phyloP scores from a whole-genome alignment of 1,140 invertebrate species.

The Lineus longissimus region DNA sequence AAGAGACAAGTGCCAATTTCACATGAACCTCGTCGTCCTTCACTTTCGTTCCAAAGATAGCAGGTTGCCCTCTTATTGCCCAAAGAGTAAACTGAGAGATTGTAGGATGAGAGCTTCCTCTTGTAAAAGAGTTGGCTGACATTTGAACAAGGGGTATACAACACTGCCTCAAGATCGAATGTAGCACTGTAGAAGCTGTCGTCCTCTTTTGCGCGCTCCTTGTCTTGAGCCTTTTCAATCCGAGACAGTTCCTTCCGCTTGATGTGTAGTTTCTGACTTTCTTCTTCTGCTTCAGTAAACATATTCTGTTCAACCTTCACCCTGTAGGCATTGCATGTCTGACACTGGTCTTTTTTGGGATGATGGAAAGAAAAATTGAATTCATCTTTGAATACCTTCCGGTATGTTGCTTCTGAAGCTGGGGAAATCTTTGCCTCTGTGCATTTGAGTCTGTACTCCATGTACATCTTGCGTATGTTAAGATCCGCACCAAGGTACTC shows the following conservation, averaged over 20 bases:
- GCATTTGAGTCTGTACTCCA: conserved; percentile 7
- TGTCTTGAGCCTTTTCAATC: conserved; percentile 14
- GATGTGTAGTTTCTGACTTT: conserved; percentile 5
- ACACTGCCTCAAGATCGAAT: conserved; percentile 27
- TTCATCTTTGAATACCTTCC: conserved; percentile 16
- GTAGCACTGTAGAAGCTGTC: conserved; percentile 4
- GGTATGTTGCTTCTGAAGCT: conserved; percentile 11
- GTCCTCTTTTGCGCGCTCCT: neutral
- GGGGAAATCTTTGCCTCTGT: neutral
- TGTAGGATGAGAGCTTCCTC: conserved; percentile 29
- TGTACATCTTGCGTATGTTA: conserved; percentile 16
- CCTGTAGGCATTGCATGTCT: neutral
- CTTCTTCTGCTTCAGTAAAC: neutral
- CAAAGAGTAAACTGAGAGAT: conserved; percentile 27
- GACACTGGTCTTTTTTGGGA: conserved; percentile 16
- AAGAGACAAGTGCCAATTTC: conserved; percentile 21
- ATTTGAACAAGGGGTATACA: conserved; percentile 19
- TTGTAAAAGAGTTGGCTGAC: conserved; percentile 33
- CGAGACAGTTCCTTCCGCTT: conserved; percentile 16
- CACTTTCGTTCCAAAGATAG: conserved; percentile 32
- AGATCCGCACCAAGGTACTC: conserved; percentile 2
- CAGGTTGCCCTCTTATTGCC: conserved; percentile 20
- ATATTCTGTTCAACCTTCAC: neutral
- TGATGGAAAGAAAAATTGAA: conserved; percentile 19
- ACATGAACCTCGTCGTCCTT: conserved; percentile 23